Evolutionary conservation across 2,888 invertebrate species (phyloP).

Genomic region (Orthosia gracilis): DNA sequence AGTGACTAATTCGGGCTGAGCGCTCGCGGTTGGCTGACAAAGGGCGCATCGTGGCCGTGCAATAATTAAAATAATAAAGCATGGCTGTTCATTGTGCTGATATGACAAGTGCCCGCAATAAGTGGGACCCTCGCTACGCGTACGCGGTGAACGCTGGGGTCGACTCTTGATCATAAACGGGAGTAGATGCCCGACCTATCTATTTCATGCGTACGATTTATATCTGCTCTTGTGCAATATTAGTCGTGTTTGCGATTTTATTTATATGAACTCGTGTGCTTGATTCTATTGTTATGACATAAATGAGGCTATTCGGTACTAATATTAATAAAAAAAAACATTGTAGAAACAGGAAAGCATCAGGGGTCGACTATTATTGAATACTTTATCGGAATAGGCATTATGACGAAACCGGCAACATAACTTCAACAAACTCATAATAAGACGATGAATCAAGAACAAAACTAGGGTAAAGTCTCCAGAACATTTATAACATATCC

Average conservation of each 20-base stretch:
- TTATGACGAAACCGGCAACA: constrained; percentile 22
- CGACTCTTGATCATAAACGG: constrained; percentile 62
- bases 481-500: constrained; percentile 66
- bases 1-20: constrained; percentile 79
- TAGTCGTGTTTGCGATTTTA: constrained; percentile 52
- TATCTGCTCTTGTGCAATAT: constrained; percentile 50
- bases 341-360: constrained; percentile 1
- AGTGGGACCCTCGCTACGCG: constrained; percentile 78
- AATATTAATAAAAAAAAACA: constrained; percentile 6
- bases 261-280: constrained; percentile 36
- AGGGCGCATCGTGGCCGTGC: constrained; percentile 86
- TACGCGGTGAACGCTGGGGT: constrained; percentile 66
- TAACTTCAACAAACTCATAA: constrained; percentile 45
- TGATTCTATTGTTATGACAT: constrained; percentile 30
- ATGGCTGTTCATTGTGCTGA: constrained; percentile 85
- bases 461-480: constrained; percentile 71
- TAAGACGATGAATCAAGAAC: constrained; percentile 66
- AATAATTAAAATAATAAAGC: constrained; percentile 91
- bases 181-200: constrained; percentile 42
- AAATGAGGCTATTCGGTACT: constrained; percentile 5
- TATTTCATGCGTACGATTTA: constrained; percentile 53
- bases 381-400: constrained; percentile 1
- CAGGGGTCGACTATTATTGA: constrained; percentile 3
- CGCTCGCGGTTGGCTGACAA: constrained; percentile 81
- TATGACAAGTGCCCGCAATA: constrained; percentile 91